Evolutionary conservation across 2,888 invertebrate genomes (phyloP), one percentile per base, ranked within the genome.

Genomic region (Marasmarcha lunaedactyla): DNA sequence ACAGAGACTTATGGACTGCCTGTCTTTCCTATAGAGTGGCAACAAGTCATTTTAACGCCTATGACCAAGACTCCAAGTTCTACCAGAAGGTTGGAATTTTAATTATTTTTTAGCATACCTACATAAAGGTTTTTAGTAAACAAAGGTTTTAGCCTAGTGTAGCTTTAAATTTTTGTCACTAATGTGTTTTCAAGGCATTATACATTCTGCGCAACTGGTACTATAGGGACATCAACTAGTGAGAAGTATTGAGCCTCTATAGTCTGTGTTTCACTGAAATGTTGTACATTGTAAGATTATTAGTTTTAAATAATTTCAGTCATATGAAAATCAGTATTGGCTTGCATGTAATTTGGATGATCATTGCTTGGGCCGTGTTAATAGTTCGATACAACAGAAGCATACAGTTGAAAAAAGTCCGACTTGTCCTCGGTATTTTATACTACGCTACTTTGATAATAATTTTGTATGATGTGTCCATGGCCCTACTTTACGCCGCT

Each of bases 401-500:
- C 12, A 9, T 51, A 42, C 11, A 47, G 44, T 4, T 48, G 49
- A n/a, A 41, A 40, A 0, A 47, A 1, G 42, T 68, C 6, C 68
- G 63, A 36, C 15, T 51, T 1, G 13, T 54, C 0, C 49, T 77
- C 5, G 30, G 33, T 0, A 9, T 52, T 1, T 65, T 64, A 38
- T 63, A 65, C 37, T 66, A 57, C 40, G 27, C 40, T 0, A 55
- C 52, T 12, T 33, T 66, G 0, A 46, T 51, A 7, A 50, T 74
- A 1, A 41, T 61, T 1, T 35, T 57, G 12, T 77, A 70, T 30
- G 79, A 81, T 35, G 7, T 68, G 0, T 73, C 76, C 0, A 74
- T 79, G 74, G 78, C 61, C 0, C 55, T 72, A 0, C 60, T 77
- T 0, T 76, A 77, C 43, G 51, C 73, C 7, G 57, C 71, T 0